These are phyloP conservation scores for Flabesymbios commensalis DNA, from an alignment of 2,888 invertebrate species.

Conservation along the genomic window DNA sequence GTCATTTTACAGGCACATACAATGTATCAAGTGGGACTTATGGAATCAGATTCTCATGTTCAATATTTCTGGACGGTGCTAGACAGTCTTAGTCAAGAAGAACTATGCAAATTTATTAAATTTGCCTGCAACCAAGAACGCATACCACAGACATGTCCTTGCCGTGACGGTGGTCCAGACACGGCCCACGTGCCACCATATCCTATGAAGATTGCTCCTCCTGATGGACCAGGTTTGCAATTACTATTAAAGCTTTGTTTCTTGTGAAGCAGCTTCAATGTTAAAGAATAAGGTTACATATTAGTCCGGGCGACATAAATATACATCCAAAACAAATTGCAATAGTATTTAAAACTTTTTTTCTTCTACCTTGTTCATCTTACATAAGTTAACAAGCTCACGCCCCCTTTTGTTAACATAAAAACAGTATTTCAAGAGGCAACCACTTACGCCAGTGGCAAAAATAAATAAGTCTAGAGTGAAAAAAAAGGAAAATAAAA, in stretches of 20 bases:
- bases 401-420: too few relatives aligned
- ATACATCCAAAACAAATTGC: too few relatives aligned
- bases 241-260: background rate
- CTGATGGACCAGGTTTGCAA: slow-evolving; percentile 52
- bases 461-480: too few relatives aligned
- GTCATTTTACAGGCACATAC: slow-evolving; percentile 50
- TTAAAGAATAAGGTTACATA: too few relatives aligned
- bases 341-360: too few relatives aligned
- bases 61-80: slow-evolving; percentile 58
- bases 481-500: too few relatives aligned
- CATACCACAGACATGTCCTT: slow-evolving; percentile 57
- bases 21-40: slow-evolving; percentile 60
- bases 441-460: too few relatives aligned
- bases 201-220: slow-evolving; percentile 62
- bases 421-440: too few relatives aligned
- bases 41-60: slow-evolving; percentile 57
- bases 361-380: too few relatives aligned
- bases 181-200: slow-evolving; percentile 59
- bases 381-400: too few relatives aligned
- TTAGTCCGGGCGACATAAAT: too few relatives aligned
- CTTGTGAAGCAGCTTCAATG: too few relatives aligned
- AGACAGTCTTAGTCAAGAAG: slow-evolving; percentile 53
- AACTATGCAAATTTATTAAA: slow-evolving; percentile 57
- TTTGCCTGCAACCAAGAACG: slow-evolving; percentile 61
- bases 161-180: slow-evolving; percentile 52